Conservation (phyloP, 2,113 vertebrate species). For the Saccopteryx leptura region DNA sequence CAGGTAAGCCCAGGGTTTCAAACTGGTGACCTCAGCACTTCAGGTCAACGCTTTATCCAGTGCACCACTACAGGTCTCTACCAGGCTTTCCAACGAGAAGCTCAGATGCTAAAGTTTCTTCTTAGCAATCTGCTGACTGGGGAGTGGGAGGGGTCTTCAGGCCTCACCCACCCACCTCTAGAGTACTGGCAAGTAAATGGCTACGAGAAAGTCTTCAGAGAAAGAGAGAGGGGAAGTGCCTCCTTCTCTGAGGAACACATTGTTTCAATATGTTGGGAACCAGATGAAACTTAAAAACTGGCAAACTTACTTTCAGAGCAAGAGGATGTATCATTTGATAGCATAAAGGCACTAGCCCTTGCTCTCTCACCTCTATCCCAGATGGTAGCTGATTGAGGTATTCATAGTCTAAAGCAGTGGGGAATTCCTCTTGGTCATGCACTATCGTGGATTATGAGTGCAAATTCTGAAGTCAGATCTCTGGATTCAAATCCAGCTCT, state of each 20-base stretch:
- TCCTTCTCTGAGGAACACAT: conserved; percentile 8
- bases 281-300: conserved; percentile 20
- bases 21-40: no score
- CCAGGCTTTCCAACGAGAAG: neutral
- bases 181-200: neutral
- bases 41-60: no score
- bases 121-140: neutral
- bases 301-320: neutral
- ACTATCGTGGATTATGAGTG: neutral
- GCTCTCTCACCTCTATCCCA: neutral
- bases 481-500: neutral
- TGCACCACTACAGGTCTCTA: neutral
- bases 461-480: conserved; percentile 7
- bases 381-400: neutral
- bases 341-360: neutral
- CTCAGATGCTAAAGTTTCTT: neutral
- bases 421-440: neutral
- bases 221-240: neutral
- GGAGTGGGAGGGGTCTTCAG: neutral
- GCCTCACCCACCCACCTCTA: neutral
- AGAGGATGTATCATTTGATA: neutral
- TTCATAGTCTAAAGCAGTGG: neutral
- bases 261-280: neutral
- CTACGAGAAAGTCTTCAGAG: neutral
- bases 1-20: no score